Conservation (phyloP, 2,888 invertebrate genomes). For the Apodemia zela region DNA sequence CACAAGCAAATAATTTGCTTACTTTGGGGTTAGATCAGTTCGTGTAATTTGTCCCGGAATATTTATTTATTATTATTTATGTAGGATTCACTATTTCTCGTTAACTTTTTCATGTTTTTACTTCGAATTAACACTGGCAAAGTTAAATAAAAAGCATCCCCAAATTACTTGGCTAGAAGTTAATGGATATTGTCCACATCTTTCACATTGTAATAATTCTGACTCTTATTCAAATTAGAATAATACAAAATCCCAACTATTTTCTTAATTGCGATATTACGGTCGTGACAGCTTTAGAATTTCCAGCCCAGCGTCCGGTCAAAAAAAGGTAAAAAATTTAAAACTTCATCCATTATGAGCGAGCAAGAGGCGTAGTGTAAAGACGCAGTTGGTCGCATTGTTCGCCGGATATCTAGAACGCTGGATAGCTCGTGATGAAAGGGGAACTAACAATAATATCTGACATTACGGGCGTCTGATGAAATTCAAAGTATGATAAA, state of each 20-base stretch:
- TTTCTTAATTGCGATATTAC: slow-evolving; percentile 9
- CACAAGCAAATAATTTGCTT: no score
- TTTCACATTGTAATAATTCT: not conserved
- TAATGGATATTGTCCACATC: not conserved
- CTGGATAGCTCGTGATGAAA: slow-evolving; percentile 22
- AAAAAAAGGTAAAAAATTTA: not conserved
- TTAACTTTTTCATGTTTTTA: no score
- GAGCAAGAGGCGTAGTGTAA: slow-evolving; percentile 13
- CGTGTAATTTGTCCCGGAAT: no score
- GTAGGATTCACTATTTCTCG: no score
- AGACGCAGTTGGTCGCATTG: slow-evolving; percentile 1
- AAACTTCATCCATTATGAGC: slow-evolving; percentile 11
- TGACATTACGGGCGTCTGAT: slow-evolving; percentile 59
- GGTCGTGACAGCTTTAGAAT: slow-evolving; percentile 16
- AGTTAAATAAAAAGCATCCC: no score
- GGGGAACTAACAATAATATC: slow-evolving; percentile 49
- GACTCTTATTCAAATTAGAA: slow-evolving; percentile 1
- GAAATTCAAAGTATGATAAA: slow-evolving; percentile 75
- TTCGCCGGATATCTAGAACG: slow-evolving; percentile 18
- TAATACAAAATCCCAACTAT: not conserved
- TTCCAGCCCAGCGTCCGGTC: not conserved
- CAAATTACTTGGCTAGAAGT: no score
- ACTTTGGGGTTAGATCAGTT: no score
- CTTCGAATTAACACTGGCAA: no score
- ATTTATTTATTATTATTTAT: no score